Percentiles rank a stretch among this genome's conserved stretches.
Evolutionary conservation across 1,140 invertebrate genomes (phyloP).

Genomic region (Panulirus ornatus): DNA sequence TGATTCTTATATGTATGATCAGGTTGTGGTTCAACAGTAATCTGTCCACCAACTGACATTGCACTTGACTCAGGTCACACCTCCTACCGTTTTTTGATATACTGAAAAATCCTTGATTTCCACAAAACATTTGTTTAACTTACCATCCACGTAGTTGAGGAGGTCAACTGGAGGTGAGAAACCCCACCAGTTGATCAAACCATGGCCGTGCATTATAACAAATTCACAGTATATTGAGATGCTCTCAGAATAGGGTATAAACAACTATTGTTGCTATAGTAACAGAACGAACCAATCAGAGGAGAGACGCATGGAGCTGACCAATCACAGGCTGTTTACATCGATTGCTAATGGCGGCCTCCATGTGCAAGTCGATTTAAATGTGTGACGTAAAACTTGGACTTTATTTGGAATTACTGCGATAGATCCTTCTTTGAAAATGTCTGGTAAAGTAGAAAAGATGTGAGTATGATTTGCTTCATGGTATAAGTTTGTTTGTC

Average conservation of each 20-base stretch:
- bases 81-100: too few species aligned
- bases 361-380: not conserved
- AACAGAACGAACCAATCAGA: slow-evolving; percentile 18
- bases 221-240: not conserved
- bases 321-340: slow-evolving; percentile 42
- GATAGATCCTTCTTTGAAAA: not conserved
- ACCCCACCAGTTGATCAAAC: slow-evolving; percentile 59
- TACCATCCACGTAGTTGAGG: slow-evolving; percentile 34
- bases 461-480: slow-evolving; percentile 30
- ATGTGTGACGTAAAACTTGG: not conserved
- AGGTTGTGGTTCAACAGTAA: too few species aligned
- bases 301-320: not conserved
- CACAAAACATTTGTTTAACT: too few species aligned
- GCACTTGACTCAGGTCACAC: too few species aligned
- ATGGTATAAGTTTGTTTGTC: not conserved
- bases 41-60: too few species aligned
- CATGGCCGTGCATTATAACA: slow-evolving; percentile 47
- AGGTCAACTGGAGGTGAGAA: slow-evolving; percentile 56
- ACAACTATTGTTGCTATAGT: slow-evolving; percentile 27
- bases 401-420: not conserved
- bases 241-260: not conserved
- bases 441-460: slow-evolving; percentile 46
- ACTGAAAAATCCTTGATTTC: too few species aligned
- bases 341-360: not conserved
- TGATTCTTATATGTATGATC: too few species aligned